Evolutionary conservation across 2,888 invertebrate species (phyloP).

Genomic region (Caenorhabditis sp.): DNA sequence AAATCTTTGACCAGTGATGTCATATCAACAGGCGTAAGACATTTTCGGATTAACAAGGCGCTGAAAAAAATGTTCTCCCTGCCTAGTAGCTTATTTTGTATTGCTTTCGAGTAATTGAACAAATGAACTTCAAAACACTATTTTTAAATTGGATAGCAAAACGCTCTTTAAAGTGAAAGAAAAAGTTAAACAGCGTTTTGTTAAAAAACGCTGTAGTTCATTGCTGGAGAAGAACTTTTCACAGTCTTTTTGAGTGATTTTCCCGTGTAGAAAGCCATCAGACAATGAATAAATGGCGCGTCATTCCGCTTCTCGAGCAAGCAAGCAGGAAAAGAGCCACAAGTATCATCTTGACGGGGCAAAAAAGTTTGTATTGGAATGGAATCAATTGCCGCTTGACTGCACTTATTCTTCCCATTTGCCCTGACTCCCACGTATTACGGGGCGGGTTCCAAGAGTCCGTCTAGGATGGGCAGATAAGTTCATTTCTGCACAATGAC

Average conservation of each 20-base stretch:
- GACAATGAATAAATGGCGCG: conserved; percentile 9
- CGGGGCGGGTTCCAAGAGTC: conserved; percentile 19
- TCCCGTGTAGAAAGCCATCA: neutral
- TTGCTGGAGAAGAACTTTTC: no score
- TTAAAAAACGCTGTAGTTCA: no score
- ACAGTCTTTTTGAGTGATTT: neutral
- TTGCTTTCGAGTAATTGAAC: neutral
- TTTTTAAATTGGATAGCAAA: no score
- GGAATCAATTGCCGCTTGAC: conserved; percentile 54
- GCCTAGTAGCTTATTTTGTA: no score
- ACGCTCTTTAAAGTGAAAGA: no score
- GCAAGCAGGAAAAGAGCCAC: neutral
- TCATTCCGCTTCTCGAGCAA: conserved; percentile 31
- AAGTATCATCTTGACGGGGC: conserved; percentile 47
- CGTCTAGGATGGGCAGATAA: conserved; percentile 9
- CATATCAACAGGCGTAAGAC: no score
- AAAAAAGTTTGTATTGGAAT: conserved; percentile 56
- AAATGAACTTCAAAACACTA: no score
- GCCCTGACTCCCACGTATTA: conserved; percentile 27
- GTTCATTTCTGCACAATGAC: conserved; percentile 32
- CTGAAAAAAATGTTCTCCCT: no score
- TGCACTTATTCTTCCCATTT: conserved; percentile 61
- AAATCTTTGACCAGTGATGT: no score
- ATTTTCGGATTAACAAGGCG: no score
- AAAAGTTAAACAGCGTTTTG: no score